These are phyloP conservation scores for Cladorhizidae sp. DNA, from an alignment of 37 sponge, comb jelly and placozoan genomes.

Conservation along the genomic window DNA sequence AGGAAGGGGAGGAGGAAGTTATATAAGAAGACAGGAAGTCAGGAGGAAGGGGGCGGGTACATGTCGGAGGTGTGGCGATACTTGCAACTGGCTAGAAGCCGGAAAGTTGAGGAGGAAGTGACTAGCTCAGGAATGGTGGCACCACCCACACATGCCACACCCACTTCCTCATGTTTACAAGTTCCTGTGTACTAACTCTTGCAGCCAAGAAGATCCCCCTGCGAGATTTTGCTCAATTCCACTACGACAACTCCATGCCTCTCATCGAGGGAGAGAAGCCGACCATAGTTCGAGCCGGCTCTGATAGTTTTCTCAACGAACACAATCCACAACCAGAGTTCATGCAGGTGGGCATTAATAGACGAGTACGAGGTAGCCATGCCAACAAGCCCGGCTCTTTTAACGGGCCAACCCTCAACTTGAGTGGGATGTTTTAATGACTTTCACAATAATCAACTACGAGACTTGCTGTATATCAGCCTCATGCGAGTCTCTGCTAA, in stretches of 20 bases:
- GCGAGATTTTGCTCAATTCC: constrained; percentile 37
- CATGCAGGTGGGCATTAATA: constrained; percentile 1
- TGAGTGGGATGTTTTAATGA: not conserved
- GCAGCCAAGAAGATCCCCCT: constrained; percentile 60
- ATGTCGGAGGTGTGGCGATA: too few species aligned
- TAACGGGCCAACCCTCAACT: too few species aligned
- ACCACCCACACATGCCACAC: not conserved
- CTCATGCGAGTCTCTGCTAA: too few species aligned
- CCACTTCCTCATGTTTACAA: not conserved
- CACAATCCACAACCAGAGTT: not conserved
- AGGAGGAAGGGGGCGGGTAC: too few species aligned
- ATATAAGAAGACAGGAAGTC: too few species aligned
- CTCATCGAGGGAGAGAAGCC: constrained; percentile 58
- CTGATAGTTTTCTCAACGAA: constrained; percentile 46
- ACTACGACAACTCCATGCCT: constrained; percentile 43
- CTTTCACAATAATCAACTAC: not conserved
- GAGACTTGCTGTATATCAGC: too few species aligned
- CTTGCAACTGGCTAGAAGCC: too few species aligned
- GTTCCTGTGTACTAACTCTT: not conserved
- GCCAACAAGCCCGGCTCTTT: too few species aligned
- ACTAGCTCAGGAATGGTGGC: not conserved
- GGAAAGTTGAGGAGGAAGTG: not conserved
- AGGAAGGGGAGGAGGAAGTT: too few species aligned
- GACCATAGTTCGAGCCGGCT: constrained; percentile 38
- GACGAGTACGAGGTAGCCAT: too few species aligned